phyloP scores from a whole-genome alignment of 2,888 invertebrate species.

The Eupithecia pulchellata region DNA sequence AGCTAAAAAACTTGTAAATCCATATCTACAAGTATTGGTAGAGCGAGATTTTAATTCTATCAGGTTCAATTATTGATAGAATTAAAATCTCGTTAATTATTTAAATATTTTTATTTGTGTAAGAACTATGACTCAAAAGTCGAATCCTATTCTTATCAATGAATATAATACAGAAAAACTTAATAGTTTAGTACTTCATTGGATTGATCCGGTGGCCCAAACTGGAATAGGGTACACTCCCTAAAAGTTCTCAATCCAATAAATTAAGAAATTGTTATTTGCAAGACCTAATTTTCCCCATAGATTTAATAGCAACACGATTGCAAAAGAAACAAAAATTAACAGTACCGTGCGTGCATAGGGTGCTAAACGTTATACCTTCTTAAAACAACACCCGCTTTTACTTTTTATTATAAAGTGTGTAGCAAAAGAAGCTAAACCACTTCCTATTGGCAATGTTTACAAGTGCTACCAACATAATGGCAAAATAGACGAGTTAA shows the following conservation, averaged over 20 bases:
- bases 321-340: neutral
- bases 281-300: neutral
- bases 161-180: too few relatives aligned
- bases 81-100: too few relatives aligned
- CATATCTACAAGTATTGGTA: neutral
- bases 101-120: too few relatives aligned
- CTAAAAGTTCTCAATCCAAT: neutral
- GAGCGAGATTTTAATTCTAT: neutral
- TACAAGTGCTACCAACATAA: slow-evolving; percentile 31
- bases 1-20: neutral
- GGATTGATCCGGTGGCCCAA: neutral
- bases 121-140: too few relatives aligned
- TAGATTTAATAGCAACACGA: neutral
- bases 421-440: slow-evolving; percentile 26
- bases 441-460: slow-evolving; percentile 29
- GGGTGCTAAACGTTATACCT: neutral
- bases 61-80: too few relatives aligned
- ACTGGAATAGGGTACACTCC: neutral
- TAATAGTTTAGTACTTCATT: too few relatives aligned
- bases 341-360: neutral
- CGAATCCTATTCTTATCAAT: too few relatives aligned
- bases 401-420: neutral
- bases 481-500: slow-evolving; percentile 40
- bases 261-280: neutral
- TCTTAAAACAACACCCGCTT: neutral